Evolutionary conservation across 2,888 invertebrate genomes (phyloP), one percentile per base, ranked within the genome.

Genomic region (Brachypalpus laphriformis): DNA sequence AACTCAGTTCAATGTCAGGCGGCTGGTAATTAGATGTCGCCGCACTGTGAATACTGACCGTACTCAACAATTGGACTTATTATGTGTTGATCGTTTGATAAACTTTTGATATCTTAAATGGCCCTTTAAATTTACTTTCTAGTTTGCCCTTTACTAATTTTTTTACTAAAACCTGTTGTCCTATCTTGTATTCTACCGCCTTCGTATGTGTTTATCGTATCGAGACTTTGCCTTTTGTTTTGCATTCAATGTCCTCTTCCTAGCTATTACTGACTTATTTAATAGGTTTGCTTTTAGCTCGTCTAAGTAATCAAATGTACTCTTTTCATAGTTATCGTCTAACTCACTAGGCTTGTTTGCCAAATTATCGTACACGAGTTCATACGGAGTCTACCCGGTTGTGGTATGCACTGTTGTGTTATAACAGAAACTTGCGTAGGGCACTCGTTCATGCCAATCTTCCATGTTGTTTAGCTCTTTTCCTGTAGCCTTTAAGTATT

Each of bases 91-190:
- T n/a, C n/a, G n/a, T n/a, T n/a, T n/a, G n/a, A n/a, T n/a, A n/a
- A n/a, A 34, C 49, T 22, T 65, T 18, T 34, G 9, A 5, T 4
- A 75, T 31, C 11, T 20, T 40, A 51, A 11, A 51, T 7, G 65
- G 65, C 7, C 66, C 66, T 56, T 76, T 66, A 28, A 45, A 68
- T 18, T 16, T 57, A 22, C 22, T 56, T 56, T 49, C 47, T 49
- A 59, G 49, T 28, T 70, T 68, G 2, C 45, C 61, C 8, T 54
- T 70, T 37, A 47, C 34, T 20, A 34, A 37, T 4, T 71, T 77
- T 49, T 54, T 68, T n/a, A 59, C 34, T 49, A 77, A 49, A 20
- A 77, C 11, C 5, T 77, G 25, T 20, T 78, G 70, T 16, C 77
- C 70, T 59, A 51, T 42, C 31, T 18, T 49, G 40, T 71, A 71